phyloP scores from a whole-genome alignment of 2,888 invertebrate species.

The Steromphala cineraria region DNA sequence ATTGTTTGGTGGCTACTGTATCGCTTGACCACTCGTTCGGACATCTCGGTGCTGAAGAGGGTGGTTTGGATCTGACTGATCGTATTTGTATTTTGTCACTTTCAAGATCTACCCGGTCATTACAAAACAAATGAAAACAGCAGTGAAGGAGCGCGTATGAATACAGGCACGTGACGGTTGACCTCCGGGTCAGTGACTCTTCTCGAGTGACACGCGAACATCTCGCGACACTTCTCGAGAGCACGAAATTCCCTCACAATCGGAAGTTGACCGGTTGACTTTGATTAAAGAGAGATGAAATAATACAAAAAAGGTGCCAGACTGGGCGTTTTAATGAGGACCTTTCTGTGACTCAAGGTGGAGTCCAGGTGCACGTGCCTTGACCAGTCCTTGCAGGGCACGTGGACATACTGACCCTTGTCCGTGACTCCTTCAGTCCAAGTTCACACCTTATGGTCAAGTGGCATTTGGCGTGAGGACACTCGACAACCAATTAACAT shows the following conservation, averaged over 20 bases:
- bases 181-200: slow-evolving; percentile 17
- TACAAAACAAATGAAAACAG: slow-evolving; percentile 17
- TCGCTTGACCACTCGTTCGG: neutral
- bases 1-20: slow-evolving; percentile 3
- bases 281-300: slow-evolving; percentile 20
- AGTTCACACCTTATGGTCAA: too few relatives aligned
- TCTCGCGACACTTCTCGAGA: slow-evolving; percentile 14
- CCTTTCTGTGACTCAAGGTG: neutral
- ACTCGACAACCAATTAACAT: too few relatives aligned
- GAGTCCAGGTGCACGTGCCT: slow-evolving; percentile 9
- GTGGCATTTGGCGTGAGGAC: too few relatives aligned
- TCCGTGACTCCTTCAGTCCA: too few relatives aligned
- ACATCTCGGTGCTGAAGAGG: slow-evolving; percentile 1
- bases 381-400: neutral
- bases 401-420: slow-evolving; percentile 1
- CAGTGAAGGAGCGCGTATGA: neutral
- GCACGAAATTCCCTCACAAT: slow-evolving; percentile 17
- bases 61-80: neutral
- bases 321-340: slow-evolving; percentile 15
- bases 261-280: slow-evolving; percentile 9
- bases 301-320: slow-evolving; percentile 17
- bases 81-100: slow-evolving; percentile 17
- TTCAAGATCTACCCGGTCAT: slow-evolving; percentile 16
- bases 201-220: slow-evolving; percentile 20
- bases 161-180: slow-evolving; percentile 9